Conservation (phyloP, 2,888 invertebrate species). For the Tetropium fuscum region DNA sequence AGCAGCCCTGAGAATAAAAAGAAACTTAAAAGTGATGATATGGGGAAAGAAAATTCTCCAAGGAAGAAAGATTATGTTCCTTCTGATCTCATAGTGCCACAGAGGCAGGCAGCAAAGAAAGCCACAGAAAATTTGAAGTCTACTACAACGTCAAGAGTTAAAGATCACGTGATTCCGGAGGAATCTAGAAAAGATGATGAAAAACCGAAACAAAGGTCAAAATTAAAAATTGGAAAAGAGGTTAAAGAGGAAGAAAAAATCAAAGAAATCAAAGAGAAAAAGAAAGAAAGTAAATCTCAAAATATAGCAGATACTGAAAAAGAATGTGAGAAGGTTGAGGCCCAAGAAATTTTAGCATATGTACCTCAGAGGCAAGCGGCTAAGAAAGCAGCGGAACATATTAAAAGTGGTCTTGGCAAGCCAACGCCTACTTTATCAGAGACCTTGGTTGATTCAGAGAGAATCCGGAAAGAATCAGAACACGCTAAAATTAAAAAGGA, state of each 20-base stretch:
- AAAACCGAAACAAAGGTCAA: conserved; percentile 51
- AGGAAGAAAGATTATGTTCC: conserved; percentile 71
- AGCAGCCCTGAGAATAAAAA: conserved; percentile 47
- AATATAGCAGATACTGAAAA: conserved; percentile 73
- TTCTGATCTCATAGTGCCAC: conserved; percentile 90
- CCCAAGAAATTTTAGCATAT: conserved; percentile 78
- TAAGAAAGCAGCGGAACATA: conserved; percentile 91
- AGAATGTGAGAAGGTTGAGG: conserved; percentile 72
- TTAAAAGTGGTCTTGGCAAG: conserved; percentile 82
- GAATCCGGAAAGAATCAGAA: conserved; percentile 53
- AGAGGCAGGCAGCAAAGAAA: conserved; percentile 91
- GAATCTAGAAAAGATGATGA: conserved; percentile 49
- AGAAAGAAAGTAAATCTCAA: conserved; percentile 37
- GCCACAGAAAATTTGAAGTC: conserved; percentile 89
- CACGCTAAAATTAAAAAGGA: conserved; percentile 48
- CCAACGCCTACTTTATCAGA: conserved; percentile 39
- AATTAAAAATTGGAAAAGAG: conserved; percentile 50
- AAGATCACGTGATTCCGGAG: conserved; percentile 54
- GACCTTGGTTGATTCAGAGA: conserved; percentile 55
- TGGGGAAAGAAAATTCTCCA: conserved; percentile 44
- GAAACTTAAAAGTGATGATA: conserved; percentile 46
- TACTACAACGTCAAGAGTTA: conserved; percentile 68
- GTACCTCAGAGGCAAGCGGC: conserved; percentile 93
- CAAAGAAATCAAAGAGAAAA: conserved; percentile 39
- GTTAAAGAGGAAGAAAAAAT: conserved; percentile 38